Conservation (phyloP, 1,140 invertebrate genomes). For the Mizuhopecten yessoensis region DNA sequence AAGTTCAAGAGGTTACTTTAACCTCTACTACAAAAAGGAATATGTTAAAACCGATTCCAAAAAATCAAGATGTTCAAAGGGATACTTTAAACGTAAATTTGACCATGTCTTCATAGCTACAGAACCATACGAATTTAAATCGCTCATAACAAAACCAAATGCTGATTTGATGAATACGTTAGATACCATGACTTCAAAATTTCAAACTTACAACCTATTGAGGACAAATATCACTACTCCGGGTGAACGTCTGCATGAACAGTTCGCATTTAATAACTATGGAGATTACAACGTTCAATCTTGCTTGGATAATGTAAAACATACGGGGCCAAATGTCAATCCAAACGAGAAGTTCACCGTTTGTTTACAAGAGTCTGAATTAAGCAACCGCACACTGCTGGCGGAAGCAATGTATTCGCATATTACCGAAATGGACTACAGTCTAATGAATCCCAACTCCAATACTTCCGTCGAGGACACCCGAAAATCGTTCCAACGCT, state of each 20-base stretch:
- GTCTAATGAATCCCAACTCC: neutral
- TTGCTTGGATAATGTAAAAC: neutral
- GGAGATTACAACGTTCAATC: neutral
- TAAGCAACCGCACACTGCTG: neutral
- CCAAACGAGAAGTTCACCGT: neutral
- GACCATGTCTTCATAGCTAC: neutral
- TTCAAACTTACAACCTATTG: neutral
- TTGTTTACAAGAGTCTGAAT: neutral
- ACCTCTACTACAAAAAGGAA: neutral
- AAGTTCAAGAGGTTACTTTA: neutral
- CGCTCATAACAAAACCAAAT: neutral
- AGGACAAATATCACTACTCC: neutral
- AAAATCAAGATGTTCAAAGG: neutral
- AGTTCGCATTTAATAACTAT: neutral
- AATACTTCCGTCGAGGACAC: neutral
- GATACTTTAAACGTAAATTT: slow-evolving; percentile 20
- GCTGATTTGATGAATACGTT: neutral
- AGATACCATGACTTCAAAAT: neutral
- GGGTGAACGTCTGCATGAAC: neutral
- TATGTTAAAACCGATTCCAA: neutral
- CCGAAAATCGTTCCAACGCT: neutral
- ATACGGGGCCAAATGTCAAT: neutral
- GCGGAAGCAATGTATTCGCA: neutral
- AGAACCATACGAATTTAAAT: neutral
- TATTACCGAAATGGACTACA: neutral